Conservation (phyloP, 2,797 vertebrate genomes). For the Chlorospingus flavigularis region DNA sequence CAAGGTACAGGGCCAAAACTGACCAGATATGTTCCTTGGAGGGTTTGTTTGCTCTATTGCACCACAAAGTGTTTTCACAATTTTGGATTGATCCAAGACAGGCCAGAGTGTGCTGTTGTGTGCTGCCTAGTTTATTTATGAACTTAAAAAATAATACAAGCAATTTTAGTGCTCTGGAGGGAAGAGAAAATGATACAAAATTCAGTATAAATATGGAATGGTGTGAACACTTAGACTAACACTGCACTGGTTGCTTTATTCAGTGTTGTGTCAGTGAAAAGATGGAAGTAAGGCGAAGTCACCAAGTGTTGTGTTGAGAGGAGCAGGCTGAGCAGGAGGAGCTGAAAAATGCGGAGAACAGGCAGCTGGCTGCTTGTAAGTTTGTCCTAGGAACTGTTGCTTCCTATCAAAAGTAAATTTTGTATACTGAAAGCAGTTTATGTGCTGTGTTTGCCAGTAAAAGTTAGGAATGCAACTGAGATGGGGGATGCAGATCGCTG, state of each 20-base stretch:
- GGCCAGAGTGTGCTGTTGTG: not conserved
- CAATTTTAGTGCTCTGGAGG: not conserved
- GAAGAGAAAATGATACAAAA: not conserved
- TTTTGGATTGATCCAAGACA: not conserved
- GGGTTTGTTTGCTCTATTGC: not conserved
- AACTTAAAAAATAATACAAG: not conserved
- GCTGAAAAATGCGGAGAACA: not conserved
- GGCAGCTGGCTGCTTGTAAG: not conserved
- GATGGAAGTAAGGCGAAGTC: not conserved
- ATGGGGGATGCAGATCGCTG: not conserved
- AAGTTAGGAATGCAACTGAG: not conserved
- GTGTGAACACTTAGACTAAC: not conserved
- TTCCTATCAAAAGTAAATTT: not conserved
- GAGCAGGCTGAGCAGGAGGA: not conserved
- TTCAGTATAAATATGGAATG: not conserved
- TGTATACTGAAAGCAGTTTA: not conserved
- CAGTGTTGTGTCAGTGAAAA: not conserved
- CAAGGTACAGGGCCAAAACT: not conserved
- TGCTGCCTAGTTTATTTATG: not conserved
- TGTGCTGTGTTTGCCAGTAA: not conserved
- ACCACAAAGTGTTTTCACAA: not conserved
- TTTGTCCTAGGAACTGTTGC: slow-evolving; percentile 12
- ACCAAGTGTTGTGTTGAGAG: not conserved
- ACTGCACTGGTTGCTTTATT: not conserved
- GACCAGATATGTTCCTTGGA: not conserved